Evolutionary conservation across 2,113 vertebrate species (phyloP).

Genomic region (Jaculus jaculus): DNA sequence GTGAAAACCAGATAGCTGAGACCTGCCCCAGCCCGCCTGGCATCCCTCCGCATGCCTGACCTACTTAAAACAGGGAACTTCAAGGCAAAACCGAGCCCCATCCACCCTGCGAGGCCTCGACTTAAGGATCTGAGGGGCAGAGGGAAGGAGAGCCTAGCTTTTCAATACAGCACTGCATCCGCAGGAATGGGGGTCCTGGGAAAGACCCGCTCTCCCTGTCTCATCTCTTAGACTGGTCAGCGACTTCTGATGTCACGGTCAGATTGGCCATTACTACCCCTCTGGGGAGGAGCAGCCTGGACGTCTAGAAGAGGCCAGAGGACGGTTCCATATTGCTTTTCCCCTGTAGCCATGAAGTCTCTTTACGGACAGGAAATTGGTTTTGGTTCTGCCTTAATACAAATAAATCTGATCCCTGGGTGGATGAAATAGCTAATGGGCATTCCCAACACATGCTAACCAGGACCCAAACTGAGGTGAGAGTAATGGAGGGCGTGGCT

Average conservation of each 20-base stretch:
- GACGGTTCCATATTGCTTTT: not conserved
- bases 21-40: not conserved
- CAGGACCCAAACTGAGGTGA: not conserved
- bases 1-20: not conserved
- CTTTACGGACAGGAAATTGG: not conserved
- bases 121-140: not conserved
- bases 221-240: not conserved
- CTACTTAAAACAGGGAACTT: not conserved
- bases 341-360: not conserved
- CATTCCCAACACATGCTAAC: not conserved
- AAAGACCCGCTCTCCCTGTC: not conserved
- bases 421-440: slow-evolving; percentile 8
- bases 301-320: not conserved
- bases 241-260: not conserved
- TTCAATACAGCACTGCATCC: not conserved
- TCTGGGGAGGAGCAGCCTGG: not conserved
- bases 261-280: not conserved
- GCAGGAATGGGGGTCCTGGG: not conserved
- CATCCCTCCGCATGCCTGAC: no score
- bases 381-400: slow-evolving; percentile 42
- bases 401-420: slow-evolving; percentile 22
- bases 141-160: not conserved
- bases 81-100: not conserved
- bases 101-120: not conserved
- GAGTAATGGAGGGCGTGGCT: not conserved